These are phyloP conservation scores for Menidia menidia DNA, from an alignment of 2,797 vertebrate species.

Conservation along the genomic window DNA sequence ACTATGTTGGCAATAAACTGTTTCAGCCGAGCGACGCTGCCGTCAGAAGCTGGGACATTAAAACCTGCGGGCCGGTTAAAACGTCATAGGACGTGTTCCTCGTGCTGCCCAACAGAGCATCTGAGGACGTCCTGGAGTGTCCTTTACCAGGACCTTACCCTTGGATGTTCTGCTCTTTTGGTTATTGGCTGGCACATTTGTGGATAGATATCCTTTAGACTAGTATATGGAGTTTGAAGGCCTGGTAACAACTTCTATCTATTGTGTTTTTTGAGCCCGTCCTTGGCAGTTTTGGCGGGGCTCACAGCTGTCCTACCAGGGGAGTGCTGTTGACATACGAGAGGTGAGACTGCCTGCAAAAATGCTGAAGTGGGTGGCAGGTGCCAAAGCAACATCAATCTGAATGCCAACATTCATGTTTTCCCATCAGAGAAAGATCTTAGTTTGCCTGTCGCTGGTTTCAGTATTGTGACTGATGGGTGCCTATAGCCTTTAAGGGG, in stretches of 20 bases:
- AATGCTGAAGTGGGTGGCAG: background rate
- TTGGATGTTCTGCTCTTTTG: background rate
- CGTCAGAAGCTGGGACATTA: background rate
- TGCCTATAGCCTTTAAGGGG: background rate
- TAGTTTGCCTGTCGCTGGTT: background rate
- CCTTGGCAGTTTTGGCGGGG: background rate
- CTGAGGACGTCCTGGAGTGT: background rate
- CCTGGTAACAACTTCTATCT: background rate
- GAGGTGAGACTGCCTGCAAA: no score
- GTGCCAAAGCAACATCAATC: background rate
- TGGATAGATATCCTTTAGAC: background rate
- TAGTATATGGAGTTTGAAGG: background rate
- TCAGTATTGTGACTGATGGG: background rate
- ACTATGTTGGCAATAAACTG: background rate
- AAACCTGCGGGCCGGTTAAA: background rate
- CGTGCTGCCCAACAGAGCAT: background rate
- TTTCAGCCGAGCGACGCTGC: background rate
- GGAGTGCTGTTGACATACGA: background rate
- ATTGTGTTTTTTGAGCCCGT: background rate
- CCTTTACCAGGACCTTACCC: background rate
- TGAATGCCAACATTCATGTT: background rate
- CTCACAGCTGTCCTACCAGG: background rate
- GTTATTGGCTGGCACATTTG: background rate
- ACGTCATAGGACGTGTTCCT: background rate
- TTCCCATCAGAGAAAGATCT: background rate